phyloP scores from a whole-genome alignment of 92 coral and sea anemone genomes.

The Zoanthus solanderi region DNA sequence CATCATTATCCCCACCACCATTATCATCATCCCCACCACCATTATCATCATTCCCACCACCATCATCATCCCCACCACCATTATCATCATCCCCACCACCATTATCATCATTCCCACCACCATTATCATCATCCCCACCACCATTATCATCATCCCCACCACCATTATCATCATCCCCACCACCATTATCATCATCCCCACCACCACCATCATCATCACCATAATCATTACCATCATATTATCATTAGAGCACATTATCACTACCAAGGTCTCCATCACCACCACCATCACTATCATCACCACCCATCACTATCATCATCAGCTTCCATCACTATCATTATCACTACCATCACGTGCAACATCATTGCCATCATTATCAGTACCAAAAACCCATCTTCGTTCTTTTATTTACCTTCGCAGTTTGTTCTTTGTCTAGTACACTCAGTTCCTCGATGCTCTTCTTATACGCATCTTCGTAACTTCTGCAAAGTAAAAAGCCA shows the following conservation, averaged over 20 bases:
- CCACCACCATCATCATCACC: not conserved
- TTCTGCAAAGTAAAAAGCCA: slow-evolving; percentile 46
- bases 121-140: no score
- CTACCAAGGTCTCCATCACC: not conserved
- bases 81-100: no score
- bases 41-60: no score
- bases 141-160: not conserved
- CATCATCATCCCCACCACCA: no score
- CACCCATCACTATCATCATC: not conserved
- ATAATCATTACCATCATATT: not conserved
- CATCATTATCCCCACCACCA: not conserved
- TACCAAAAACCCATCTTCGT: not conserved
- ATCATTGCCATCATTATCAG: not conserved
- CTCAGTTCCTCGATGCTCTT: slow-evolving; percentile 79
- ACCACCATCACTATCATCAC: not conserved
- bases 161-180: not conserved
- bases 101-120: no score
- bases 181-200: not conserved
- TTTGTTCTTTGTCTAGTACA: slow-evolving; percentile 69
- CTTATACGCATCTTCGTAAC: slow-evolving; percentile 86
- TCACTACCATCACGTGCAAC: no score
- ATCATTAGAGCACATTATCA: not conserved
- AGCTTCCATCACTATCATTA: not conserved
- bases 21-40: not conserved
- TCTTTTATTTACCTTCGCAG: slow-evolving; percentile 62